Conservation (phyloP, 1,140 invertebrate species). For the Monochamus saltuarius region DNA sequence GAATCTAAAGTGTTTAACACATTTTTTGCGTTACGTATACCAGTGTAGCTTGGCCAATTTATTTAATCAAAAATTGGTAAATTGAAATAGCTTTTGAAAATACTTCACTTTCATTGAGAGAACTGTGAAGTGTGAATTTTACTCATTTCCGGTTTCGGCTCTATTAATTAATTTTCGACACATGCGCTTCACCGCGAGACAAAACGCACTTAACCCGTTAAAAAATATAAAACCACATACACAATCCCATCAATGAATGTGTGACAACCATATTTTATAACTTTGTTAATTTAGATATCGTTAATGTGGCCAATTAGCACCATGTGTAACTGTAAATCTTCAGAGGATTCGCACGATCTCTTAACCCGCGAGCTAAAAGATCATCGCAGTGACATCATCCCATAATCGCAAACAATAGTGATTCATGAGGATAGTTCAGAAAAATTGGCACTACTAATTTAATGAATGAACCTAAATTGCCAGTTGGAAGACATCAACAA, state of each 20-base stretch:
- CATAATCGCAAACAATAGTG: constrained; percentile 33
- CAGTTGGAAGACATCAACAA: constrained; percentile 8
- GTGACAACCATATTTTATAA: constrained; percentile 28
- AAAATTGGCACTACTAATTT: constrained; percentile 31
- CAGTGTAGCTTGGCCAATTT: too few species aligned
- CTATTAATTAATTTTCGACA: too few species aligned
- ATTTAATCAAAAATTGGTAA: too few species aligned
- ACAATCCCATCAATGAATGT: constrained; percentile 23
- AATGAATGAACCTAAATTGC: constrained; percentile 17
- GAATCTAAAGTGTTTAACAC: too few species aligned
- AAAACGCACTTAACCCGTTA: too few species aligned
- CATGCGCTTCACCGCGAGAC: too few species aligned
- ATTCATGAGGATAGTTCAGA: constrained; percentile 31
- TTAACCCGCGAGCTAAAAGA: constrained; percentile 36
- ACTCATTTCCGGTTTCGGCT: too few species aligned
- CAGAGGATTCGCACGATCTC: constrained; percentile 41
- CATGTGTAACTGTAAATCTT: constrained; percentile 38
- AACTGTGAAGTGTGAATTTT: too few species aligned
- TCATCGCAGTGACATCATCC: constrained; percentile 37
- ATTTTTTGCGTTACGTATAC: too few species aligned
- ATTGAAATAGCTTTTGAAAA: too few species aligned
- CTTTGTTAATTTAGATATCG: constrained; percentile 31
- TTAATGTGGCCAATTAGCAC: constrained; percentile 32
- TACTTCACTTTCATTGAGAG: too few species aligned
- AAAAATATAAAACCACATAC: constrained; percentile 1